phyloP scores from a whole-genome alignment of 2,888 invertebrate species.

The Argyra leucocephala region DNA sequence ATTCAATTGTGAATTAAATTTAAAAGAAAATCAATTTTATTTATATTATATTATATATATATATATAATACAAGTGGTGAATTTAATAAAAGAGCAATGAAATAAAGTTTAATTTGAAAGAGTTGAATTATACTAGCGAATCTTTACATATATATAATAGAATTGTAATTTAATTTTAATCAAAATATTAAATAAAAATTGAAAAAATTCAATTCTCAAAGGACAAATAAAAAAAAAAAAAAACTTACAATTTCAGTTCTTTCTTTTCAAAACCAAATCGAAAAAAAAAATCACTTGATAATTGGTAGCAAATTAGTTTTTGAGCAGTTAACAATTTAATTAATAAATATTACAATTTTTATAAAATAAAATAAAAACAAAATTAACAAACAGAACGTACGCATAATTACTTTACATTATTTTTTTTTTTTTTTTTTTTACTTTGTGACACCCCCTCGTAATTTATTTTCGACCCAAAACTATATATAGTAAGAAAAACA shows the following conservation, averaged over 20 bases:
- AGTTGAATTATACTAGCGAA: too few species aligned
- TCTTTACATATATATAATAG: too few species aligned
- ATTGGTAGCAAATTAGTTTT: not conserved
- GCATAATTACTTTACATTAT: not conserved
- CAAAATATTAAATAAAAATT: not conserved
- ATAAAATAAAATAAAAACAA: too few species aligned
- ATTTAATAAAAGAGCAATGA: too few species aligned
- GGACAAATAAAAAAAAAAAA: not conserved
- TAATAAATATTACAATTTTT: not conserved
- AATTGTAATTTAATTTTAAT: too few species aligned
- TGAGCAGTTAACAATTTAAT: slow-evolving; percentile 1
- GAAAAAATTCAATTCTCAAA: not conserved
- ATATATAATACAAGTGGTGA: too few species aligned
- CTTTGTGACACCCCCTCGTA: not conserved
- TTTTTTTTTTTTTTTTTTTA: not conserved
- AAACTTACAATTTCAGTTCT: not conserved
- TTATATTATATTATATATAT: too few species aligned
- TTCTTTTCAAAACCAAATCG: too few species aligned
- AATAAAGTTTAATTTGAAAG: too few species aligned
- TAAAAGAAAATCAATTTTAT: too few species aligned
- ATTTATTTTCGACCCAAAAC: not conserved
- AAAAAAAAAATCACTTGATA: not conserved
- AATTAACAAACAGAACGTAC: too few species aligned
- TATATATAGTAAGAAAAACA: not conserved
- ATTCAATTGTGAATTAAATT: too few species aligned